Evolutionary conservation across 2,888 invertebrate genomes (phyloP), one percentile per base, ranked within the genome.

Genomic region (Himalopsyche japonica): DNA sequence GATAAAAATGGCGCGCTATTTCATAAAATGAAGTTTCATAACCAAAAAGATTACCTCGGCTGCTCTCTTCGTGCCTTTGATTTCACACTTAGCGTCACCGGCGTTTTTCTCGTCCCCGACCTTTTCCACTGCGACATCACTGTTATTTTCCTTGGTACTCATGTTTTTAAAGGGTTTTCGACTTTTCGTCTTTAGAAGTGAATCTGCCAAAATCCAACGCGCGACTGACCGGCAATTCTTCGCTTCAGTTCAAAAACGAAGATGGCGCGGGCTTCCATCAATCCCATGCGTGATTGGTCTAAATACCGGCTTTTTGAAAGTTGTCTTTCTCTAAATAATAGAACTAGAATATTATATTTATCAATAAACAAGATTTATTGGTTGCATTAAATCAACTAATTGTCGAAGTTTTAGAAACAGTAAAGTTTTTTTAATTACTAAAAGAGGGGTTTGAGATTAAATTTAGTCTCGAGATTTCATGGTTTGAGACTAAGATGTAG

Each of bases 11-110:
- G 92, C 92, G 92, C 92, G 91, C 89, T 90, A 91, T 91, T 90
- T 90, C 34, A 89, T 90, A 77, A 82, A 77, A 79, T 77, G 57
- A 76, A 79, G 77, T 77, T 77, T 79, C 43, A 77, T 78, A 77
- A 80, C 49, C 79, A 57, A 47, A 82, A 64, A 82, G 89, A 94
- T 95, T 92, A 96, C 96, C 95, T 96, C 96, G 89, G 96, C 96
- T 93, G 96, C 95, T 93, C 97, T 95, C 93, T 97, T 97, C 90
- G 95, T 95, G 92, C 96, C 96, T 93, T 96, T 96, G 90, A 96
- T 93, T 90, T 96, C 96, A 92, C 95, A 95, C 93, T 96, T 96
- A 84, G 95, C 94, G 90, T 96, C 96, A 86, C 89, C 90, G 88
- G 94, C 92, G 90, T 93, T 93, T 93, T 96, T 96, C 90, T 96